Evolutionary conservation across 1,140 invertebrate species (phyloP).

Genomic region (Myzus persicae): DNA sequence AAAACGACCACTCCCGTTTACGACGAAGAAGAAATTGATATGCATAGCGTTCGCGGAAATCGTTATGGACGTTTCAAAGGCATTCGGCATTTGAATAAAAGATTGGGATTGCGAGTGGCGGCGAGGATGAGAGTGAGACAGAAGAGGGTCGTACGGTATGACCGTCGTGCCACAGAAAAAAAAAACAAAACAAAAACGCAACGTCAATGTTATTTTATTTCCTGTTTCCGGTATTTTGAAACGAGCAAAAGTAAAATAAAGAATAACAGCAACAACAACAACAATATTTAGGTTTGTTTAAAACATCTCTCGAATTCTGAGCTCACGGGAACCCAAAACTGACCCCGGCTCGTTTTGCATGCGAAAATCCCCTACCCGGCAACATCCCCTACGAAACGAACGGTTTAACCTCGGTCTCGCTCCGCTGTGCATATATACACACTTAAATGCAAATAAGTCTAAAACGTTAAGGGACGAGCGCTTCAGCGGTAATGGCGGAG

Average conservation of each 20-base stretch:
- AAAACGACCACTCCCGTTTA: neutral
- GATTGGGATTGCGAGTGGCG: neutral
- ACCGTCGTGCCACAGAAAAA: neutral
- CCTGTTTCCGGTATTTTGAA: constrained; percentile 14
- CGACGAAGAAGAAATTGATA: constrained; percentile 19
- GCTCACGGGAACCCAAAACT: constrained; percentile 13
- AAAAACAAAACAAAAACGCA: neutral
- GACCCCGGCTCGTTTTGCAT: constrained; percentile 24
- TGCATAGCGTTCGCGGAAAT: neutral
- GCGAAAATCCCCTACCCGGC: neutral
- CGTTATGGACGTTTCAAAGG: neutral
- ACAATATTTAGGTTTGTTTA: constrained; percentile 24
- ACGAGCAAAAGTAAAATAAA: constrained; percentile 9
- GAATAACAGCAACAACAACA: neutral
- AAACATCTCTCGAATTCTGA: neutral
- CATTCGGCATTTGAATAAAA: neutral
- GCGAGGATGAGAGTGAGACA: neutral
- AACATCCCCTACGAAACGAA: neutral
- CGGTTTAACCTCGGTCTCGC: constrained; percentile 4
- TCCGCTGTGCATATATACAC: constrained; percentile 13
- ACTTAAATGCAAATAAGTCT: constrained; percentile 47
- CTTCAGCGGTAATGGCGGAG: neutral
- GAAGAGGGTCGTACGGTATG: neutral
- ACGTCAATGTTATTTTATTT: constrained; percentile 33
- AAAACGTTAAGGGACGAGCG: constrained; percentile 16